These are phyloP conservation scores for Oryzias dopingdopingensis DNA, from an alignment of 2,797 vertebrate species.

Conservation along the genomic window DNA sequence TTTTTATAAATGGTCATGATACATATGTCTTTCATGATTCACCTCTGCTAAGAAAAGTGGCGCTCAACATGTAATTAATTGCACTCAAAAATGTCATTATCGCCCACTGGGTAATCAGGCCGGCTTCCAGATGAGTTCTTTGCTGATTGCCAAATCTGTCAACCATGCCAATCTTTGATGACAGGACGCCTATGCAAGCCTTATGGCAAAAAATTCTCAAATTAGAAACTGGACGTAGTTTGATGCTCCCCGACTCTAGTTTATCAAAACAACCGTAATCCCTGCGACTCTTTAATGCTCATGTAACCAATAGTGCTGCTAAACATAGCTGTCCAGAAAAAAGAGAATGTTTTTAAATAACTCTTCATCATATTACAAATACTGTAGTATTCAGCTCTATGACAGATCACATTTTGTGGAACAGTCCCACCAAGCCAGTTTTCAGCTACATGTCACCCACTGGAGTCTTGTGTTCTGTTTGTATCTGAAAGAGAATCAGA, in stretches of 20 bases:
- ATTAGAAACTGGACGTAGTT: slow-evolving; percentile 40
- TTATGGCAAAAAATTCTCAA: slow-evolving; percentile 63
- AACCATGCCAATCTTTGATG: slow-evolving; percentile 62
- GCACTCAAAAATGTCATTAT: slow-evolving; percentile 62
- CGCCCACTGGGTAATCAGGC: slow-evolving; percentile 53
- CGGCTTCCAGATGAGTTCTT: slow-evolving; percentile 42
- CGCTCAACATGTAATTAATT: slow-evolving; percentile 54
- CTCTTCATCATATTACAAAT: background rate
- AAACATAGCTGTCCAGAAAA: slow-evolving; percentile 10
- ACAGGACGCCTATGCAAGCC: slow-evolving; percentile 41
- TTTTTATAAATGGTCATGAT: slow-evolving; percentile 7
- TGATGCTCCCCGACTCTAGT: slow-evolving; percentile 32
- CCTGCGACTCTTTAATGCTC: slow-evolving; percentile 49
- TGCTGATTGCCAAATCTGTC: slow-evolving; percentile 65
- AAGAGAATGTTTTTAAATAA: slow-evolving; percentile 4
- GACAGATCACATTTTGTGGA: background rate
- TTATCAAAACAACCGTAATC: slow-evolving; percentile 54
- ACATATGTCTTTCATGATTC: slow-evolving; percentile 21
- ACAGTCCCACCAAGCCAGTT: too few species aligned
- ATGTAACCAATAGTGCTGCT: slow-evolving; percentile 18
- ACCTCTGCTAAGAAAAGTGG: slow-evolving; percentile 21
- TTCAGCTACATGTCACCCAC: too few species aligned
- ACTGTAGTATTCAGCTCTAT: slow-evolving; percentile 48
- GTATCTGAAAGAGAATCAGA: too few species aligned
- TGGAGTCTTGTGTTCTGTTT: too few species aligned